These are phyloP conservation scores for Diprion similis DNA, from an alignment of 1,140 invertebrate species.

Conservation along the genomic window DNA sequence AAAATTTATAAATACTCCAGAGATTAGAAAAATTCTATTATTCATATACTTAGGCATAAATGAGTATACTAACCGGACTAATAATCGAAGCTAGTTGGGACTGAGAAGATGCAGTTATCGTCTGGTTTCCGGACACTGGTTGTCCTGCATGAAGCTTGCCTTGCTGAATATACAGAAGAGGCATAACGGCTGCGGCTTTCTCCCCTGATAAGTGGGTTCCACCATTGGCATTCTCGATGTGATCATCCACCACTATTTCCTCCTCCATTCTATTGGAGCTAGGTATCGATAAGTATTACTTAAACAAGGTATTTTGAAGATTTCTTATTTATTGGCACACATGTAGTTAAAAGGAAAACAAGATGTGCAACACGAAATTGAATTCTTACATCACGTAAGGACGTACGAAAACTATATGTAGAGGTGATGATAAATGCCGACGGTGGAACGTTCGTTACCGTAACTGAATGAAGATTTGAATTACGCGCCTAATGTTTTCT, in stretches of 20 bases:
- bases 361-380: no score
- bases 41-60: background rate
- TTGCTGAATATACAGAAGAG: constrained; percentile 55
- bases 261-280: constrained; percentile 50
- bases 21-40: background rate
- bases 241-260: constrained; percentile 49
- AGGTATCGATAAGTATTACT: no score
- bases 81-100: constrained; percentile 51
- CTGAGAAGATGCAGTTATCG: constrained; percentile 40
- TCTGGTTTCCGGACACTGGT: constrained; percentile 43
- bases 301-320: no score
- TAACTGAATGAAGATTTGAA: no score
- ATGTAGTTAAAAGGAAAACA: no score
- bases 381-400: no score
- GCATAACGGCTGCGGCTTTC: constrained; percentile 48
- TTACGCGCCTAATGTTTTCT: no score
- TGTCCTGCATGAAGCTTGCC: constrained; percentile 49
- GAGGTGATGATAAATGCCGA: no score
- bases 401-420: no score
- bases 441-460: no score
- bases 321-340: no score
- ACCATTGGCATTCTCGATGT: constrained; percentile 38
- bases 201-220: constrained; percentile 39
- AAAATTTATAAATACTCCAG: background rate
- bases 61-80: constrained; percentile 44